Evolutionary conservation across 2,797 vertebrate species (phyloP).

Genomic region (Paedocypris micromegethes): DNA sequence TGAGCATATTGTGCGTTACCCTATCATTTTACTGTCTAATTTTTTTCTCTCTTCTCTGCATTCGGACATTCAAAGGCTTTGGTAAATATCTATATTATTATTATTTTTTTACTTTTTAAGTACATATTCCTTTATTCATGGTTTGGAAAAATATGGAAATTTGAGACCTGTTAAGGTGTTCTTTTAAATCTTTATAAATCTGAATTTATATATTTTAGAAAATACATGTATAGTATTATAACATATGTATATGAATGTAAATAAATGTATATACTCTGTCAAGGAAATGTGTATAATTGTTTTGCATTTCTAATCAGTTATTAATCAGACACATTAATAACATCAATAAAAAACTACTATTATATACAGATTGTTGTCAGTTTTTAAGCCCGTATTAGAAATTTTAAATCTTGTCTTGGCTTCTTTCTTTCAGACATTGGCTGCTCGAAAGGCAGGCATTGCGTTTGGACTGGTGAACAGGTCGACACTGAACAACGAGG

Average conservation of each 20-base stretch:
- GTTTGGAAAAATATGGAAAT: background rate
- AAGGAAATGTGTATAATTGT: too few relatives aligned
- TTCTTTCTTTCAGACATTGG: conserved; percentile 76
- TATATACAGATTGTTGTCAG: too few relatives aligned
- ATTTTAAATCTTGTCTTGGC: background rate
- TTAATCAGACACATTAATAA: too few relatives aligned
- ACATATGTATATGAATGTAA: too few relatives aligned
- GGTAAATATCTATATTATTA: conserved; percentile 68
- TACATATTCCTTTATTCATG: background rate
- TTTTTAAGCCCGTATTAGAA: too few relatives aligned
- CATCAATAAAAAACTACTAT: too few relatives aligned
- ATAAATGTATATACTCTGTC: too few relatives aligned
- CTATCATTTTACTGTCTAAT: conserved; percentile 55
- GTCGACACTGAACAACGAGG: conserved; percentile 89
- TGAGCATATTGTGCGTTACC: conserved; percentile 53
- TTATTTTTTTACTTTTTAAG: background rate
- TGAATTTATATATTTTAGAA: too few relatives aligned
- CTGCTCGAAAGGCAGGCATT: conserved; percentile 96
- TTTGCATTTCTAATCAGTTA: too few relatives aligned
- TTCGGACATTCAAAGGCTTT: conserved; percentile 80
- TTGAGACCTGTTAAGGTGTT: too few relatives aligned
- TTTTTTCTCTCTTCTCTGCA: conserved; percentile 44
- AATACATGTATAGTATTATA: too few relatives aligned
- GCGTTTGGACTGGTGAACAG: conserved; percentile 91
- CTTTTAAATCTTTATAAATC: too few relatives aligned